These are phyloP conservation scores for Phyllostomus hastatus DNA, from an alignment of 2,113 vertebrate genomes.

Conservation along the genomic window DNA sequence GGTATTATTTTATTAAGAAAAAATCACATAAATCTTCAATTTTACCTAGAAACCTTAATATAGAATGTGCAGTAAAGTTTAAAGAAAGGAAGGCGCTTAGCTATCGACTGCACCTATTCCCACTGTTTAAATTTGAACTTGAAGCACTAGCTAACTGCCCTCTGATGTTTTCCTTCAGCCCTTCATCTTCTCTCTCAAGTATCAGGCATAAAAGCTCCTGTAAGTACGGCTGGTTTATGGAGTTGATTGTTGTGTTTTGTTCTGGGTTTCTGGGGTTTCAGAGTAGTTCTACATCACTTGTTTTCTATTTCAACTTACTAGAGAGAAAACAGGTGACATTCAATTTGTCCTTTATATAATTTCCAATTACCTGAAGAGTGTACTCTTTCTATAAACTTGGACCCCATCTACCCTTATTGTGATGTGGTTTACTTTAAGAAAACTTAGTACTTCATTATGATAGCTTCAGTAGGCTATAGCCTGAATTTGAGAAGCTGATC, in stretches of 20 bases:
- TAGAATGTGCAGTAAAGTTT: background rate
- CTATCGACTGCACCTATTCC: background rate
- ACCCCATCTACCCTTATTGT: background rate
- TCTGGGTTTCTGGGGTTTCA: background rate
- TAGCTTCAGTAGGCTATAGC: background rate
- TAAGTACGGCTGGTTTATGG: background rate
- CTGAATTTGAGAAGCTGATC: background rate
- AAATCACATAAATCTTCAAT: conserved; percentile 1
- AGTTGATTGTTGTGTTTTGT: background rate
- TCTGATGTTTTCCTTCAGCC: background rate
- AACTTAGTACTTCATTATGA: background rate
- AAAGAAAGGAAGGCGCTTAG: background rate
- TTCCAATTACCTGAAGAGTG: conserved; percentile 7
- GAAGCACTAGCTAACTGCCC: background rate
- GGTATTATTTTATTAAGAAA: background rate
- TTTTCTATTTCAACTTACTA: background rate
- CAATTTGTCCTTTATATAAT: background rate
- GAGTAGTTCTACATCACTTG: background rate
- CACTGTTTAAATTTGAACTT: background rate
- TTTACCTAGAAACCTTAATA: background rate
- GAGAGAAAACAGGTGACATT: background rate
- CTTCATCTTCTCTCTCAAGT: background rate
- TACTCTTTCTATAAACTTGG: background rate
- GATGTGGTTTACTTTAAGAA: background rate
- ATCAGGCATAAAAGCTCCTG: background rate